Evolutionary conservation across 2,888 invertebrate genomes (phyloP), one percentile per base, ranked within the genome.

Genomic region (Sialis lutaria): DNA sequence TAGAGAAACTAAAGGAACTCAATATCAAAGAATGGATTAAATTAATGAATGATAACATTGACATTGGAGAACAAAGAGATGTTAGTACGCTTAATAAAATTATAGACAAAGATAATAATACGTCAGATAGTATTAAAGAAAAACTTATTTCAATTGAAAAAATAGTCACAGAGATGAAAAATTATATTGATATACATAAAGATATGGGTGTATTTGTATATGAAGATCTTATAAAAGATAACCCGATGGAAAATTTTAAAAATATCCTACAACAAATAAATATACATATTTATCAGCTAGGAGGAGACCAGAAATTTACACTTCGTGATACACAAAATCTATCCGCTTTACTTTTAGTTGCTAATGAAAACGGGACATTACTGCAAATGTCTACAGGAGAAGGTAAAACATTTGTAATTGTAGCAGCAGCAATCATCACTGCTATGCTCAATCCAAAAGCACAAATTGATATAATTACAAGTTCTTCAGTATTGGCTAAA

Each of bases 391-490:
- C 47, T 33, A 50, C 50, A 5, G 50, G 50, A 4, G 50, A 50
- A 45, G 50, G 50, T 33, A 50, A 50, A 50, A 50, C 50, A n/a
- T 39, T 44, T n/a, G 45, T 48, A 10, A 40, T 50, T 30, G 47
- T 45, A 8, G 22, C 47, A 5, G n/a, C 45, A 32, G 50, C 50
- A 6, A 45, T 48, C 7, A 44, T 48, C 22, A 45, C 32, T 48
- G 44, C 37, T 31, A 39, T 50, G 9, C 42, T 47, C 37, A 47
- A 46, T 30, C 6, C 13, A 5, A 45, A 47, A 9, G 47, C 13
- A 6, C 5, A n/a, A 7, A 30, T 50, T 22, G 50, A 50, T 35
- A 47, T 50, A n/a, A 50, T 50, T 9, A 50, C 50, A 12, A 50
- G 50, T 32, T 45, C 42, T 22, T 33, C 42, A 39, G 34, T 48